Percentiles rank a stretch among this genome's conserved stretches.
phyloP scores from a whole-genome alignment of 2,113 vertebrate genomes.

The Spilogale gracilis region DNA sequence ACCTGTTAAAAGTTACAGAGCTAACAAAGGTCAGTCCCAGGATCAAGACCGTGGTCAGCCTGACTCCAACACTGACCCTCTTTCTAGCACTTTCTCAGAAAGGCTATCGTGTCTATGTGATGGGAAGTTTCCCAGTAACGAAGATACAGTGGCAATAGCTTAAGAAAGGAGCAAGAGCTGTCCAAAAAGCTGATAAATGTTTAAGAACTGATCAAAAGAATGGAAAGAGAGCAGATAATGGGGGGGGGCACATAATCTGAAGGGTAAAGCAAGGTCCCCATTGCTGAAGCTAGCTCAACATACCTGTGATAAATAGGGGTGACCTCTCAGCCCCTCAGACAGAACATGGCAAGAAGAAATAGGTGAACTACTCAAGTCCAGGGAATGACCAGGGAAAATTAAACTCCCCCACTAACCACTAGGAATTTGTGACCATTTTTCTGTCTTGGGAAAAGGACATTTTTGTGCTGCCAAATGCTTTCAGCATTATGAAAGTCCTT shows the following conservation, averaged over 20 bases:
- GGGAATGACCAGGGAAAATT: background rate
- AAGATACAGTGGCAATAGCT: background rate
- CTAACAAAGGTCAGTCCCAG: background rate
- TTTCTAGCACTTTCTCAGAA: background rate
- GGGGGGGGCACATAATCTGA: background rate
- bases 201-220: background rate
- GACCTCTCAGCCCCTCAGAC: background rate
- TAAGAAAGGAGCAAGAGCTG: background rate
- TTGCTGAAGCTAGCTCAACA: background rate
- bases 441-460: background rate
- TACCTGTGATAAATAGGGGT: background rate
- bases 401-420: background rate
- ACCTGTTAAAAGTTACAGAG: background rate
- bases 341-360: background rate
- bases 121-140: background rate
- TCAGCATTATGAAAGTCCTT: background rate
- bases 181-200: background rate
- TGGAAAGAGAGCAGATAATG: background rate
- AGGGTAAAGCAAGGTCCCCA: background rate
- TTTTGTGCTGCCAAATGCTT: background rate
- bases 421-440: background rate
- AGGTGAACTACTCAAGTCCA: background rate
- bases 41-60: background rate
- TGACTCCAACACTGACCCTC: background rate
- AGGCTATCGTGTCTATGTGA: background rate